These are phyloP conservation scores for Harpagoxenus sublaevis DNA, from an alignment of 2,888 invertebrate species.

Conservation along the genomic window DNA sequence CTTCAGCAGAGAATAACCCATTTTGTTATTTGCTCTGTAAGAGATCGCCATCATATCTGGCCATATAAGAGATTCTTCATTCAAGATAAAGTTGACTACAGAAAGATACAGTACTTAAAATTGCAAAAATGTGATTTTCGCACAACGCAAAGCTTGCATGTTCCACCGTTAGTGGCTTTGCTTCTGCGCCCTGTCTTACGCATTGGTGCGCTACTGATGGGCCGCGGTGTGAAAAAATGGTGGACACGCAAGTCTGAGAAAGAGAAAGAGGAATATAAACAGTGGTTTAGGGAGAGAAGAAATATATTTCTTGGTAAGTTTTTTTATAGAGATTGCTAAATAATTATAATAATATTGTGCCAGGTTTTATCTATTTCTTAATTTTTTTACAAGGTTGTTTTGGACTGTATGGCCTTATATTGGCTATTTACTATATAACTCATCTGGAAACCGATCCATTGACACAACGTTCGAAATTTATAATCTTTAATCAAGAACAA, in stretches of 20 bases:
- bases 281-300: conserved; percentile 69
- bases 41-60: neutral
- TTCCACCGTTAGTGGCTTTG: conserved; percentile 80
- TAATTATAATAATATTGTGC: conserved; percentile 31
- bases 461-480: conserved; percentile 87
- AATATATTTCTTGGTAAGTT: conserved; percentile 68
- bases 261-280: conserved; percentile 78
- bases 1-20: neutral
- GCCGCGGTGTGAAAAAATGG: conserved; percentile 85
- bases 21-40: neutral
- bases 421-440: conserved; percentile 80
- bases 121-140: conserved; percentile 72
- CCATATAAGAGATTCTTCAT: neutral
- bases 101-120: conserved; percentile 31
- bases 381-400: conserved; percentile 72
- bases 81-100: neutral
- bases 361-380: neutral
- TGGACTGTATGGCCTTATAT: conserved; percentile 65
- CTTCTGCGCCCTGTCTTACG: conserved; percentile 80
- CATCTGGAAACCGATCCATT: conserved; percentile 87
- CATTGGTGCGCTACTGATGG: conserved; percentile 82
- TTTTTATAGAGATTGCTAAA: neutral
- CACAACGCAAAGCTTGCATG: conserved; percentile 76
- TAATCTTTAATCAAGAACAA: conserved; percentile 87
- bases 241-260: conserved; percentile 84